phyloP scores from a whole-genome alignment of 2,113 vertebrate genomes.

The Urocolius indicus region DNA sequence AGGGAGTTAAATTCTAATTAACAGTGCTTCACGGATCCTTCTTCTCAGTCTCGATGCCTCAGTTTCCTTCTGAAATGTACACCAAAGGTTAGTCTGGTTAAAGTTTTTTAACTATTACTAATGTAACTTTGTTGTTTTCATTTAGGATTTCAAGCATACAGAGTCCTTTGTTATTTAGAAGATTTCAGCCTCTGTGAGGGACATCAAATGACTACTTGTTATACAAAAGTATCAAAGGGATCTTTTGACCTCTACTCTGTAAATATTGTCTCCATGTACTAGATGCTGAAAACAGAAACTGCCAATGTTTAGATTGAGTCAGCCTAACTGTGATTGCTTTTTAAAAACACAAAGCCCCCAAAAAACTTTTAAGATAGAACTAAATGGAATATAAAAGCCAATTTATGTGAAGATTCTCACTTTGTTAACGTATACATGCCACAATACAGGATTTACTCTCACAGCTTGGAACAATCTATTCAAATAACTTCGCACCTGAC shows the following conservation, averaged over 20 bases:
- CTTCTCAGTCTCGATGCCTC: background rate
- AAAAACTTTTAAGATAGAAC: background rate
- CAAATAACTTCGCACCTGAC: background rate
- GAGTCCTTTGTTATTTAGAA: constrained; percentile 97
- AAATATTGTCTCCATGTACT: background rate
- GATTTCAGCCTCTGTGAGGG: constrained; percentile 67
- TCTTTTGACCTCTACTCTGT: constrained; percentile 50
- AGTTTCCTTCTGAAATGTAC: background rate
- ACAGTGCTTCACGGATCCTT: background rate
- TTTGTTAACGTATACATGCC: background rate
- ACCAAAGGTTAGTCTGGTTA: background rate
- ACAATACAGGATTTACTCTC: background rate
- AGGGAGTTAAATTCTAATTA: background rate
- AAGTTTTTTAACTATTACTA: background rate
- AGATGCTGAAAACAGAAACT: constrained; percentile 3
- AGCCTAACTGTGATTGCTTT: background rate
- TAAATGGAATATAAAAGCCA: background rate
- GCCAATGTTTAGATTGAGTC: background rate
- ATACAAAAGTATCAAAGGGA: constrained; percentile 65
- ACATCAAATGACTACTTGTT: constrained; percentile 64
- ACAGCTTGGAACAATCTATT: background rate
- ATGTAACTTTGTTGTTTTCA: constrained; percentile 13
- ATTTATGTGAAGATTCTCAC: background rate
- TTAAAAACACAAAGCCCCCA: accelerated
- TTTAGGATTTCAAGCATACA: constrained; percentile 96